Percentiles rank a stretch among this genome's conserved stretches.
These are phyloP conservation scores for Synergus itoensis DNA, from an alignment of 2,888 invertebrate genomes.

Conservation along the genomic window DNA sequence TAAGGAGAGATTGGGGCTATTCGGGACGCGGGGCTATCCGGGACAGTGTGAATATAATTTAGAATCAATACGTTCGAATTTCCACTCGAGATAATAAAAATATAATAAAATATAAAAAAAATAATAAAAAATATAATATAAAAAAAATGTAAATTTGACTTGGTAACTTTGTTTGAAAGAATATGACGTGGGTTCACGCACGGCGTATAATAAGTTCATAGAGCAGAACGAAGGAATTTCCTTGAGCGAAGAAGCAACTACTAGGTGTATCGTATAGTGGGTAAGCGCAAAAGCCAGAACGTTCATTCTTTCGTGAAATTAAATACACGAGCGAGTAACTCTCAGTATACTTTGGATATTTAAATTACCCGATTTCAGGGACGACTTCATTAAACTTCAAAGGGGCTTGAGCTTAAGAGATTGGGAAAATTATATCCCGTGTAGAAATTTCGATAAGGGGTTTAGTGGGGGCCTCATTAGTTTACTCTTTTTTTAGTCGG, in stretches of 20 bases:
- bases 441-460: too few relatives aligned
- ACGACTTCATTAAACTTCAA: background rate
- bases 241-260: background rate
- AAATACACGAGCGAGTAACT: background rate
- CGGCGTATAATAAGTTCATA: background rate
- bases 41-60: too few relatives aligned
- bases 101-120: too few relatives aligned
- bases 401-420: background rate
- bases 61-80: too few relatives aligned
- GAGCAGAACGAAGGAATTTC: slow-evolving; percentile 7
- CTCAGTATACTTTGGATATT: background rate
- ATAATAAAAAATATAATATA: too few relatives aligned
- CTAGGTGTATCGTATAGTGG: background rate
- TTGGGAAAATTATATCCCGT: too few relatives aligned
- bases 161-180: background rate
- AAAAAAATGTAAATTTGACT: background rate
- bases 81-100: too few relatives aligned
- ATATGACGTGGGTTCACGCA: background rate
- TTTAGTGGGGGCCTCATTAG: too few relatives aligned
- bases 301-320: background rate
- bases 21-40: too few relatives aligned
- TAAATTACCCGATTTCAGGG: background rate
- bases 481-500: too few relatives aligned
- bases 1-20: too few relatives aligned
- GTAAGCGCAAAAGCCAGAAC: background rate